Percentiles rank a stretch among this genome's conserved stretches.
Evolutionary conservation across 2,113 vertebrate genomes (phyloP).

Genomic region (Amblyornis subalaris): DNA sequence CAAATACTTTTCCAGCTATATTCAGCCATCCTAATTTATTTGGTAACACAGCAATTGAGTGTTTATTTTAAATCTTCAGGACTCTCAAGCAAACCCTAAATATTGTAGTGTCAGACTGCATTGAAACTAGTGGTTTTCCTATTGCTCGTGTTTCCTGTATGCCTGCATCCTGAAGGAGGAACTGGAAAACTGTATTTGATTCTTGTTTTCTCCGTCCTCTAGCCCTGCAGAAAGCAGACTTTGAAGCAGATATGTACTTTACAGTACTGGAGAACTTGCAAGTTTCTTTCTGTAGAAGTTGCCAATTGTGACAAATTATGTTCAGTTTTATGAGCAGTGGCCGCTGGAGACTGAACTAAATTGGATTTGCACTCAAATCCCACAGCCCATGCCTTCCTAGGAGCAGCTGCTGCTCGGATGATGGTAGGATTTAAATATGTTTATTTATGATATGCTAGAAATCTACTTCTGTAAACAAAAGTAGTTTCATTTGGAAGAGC

Average conservation of each 20-base stretch:
- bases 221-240: neutral
- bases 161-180: neutral
- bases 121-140: neutral
- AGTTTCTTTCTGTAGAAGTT: conserved; percentile 23
- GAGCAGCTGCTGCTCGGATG: neutral
- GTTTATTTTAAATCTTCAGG: neutral
- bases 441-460: conserved; percentile 18
- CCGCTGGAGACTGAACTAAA: conserved; percentile 36
- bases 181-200: neutral
- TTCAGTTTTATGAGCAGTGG: conserved; percentile 33
- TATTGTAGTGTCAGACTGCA: neutral
- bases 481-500: neutral
- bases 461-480: conserved; percentile 9
- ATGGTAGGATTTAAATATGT: conserved; percentile 4
- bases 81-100: neutral
- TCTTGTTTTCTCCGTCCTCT: neutral
- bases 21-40: neutral
- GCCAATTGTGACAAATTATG: conserved; percentile 27
- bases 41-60: neutral
- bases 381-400: neutral
- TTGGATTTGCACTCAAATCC: conserved; percentile 52
- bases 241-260: neutral
- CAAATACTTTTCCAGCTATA: neutral
- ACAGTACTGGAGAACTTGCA: neutral
- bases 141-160: neutral